These are phyloP conservation scores for Pongo pygmaeus DNA, from an alignment of 2,113 vertebrate genomes.

Conservation along the genomic window DNA sequence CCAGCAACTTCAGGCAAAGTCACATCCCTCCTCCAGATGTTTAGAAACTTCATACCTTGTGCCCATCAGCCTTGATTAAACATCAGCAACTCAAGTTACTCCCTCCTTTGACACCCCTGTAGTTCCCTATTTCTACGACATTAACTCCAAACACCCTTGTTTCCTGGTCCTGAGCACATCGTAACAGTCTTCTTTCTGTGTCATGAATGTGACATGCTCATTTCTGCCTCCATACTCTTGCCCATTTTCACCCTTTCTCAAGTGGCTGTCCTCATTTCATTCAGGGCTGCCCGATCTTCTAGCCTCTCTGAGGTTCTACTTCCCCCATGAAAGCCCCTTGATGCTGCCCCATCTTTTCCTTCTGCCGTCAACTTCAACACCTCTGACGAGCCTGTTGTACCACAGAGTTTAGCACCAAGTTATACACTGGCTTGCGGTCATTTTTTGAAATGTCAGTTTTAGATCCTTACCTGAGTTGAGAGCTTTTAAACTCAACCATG, in stretches of 20 bases:
- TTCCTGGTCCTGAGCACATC: not conserved
- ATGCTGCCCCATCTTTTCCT: not conserved
- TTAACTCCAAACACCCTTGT: not conserved
- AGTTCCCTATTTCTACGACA: fast-evolving
- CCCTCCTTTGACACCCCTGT: not conserved
- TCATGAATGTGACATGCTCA: not conserved
- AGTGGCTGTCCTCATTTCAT: not conserved
- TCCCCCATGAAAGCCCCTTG: not conserved
- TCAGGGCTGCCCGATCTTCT: not conserved
- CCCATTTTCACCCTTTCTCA: not conserved
- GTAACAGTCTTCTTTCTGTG: not conserved
- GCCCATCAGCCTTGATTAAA: not conserved
- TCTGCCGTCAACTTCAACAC: not conserved
- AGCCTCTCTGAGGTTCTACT: not conserved
- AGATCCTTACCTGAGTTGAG: not conserved
- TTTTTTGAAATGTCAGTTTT: not conserved
- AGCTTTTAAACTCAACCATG: not conserved
- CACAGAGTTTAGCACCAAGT: not conserved
- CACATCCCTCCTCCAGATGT: not conserved
- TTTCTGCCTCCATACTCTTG: not conserved
- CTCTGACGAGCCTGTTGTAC: not conserved
- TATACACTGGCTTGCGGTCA: not conserved
- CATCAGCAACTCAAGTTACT: too few species aligned
- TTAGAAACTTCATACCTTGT: not conserved
- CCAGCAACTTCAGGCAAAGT: not conserved